phyloP scores from a whole-genome alignment of 2,888 invertebrate genomes.

The Trisateles emortualis region DNA sequence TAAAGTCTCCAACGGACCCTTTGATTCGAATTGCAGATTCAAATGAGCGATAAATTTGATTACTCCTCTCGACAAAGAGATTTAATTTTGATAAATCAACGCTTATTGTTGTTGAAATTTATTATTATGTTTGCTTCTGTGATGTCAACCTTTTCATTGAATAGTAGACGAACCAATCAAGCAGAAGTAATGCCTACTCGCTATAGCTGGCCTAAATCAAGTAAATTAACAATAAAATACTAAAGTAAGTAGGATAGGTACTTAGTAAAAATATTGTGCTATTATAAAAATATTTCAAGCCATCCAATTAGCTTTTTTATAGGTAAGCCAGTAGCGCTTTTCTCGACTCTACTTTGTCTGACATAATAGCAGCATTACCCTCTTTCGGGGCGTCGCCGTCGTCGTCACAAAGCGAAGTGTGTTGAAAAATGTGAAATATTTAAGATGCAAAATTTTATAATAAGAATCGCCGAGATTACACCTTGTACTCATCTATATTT shows the following conservation, averaged over 20 bases:
- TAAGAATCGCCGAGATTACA: conserved; percentile 83
- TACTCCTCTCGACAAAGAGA: conserved; percentile 80
- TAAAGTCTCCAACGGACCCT: conserved; percentile 63
- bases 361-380: conserved; percentile 70
- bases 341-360: conserved; percentile 65
- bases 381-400: conserved; percentile 50
- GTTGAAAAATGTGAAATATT: conserved; percentile 82
- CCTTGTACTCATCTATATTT: conserved; percentile 83
- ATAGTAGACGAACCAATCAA: conserved; percentile 38
- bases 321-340: conserved; percentile 49
- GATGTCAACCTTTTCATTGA: conserved; percentile 54
- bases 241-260: conserved; percentile 23
- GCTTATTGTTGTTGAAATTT: conserved; percentile 77
- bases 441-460: conserved; percentile 83
- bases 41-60: conserved; percentile 85
- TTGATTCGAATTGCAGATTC: conserved; percentile 78
- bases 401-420: conserved; percentile 64
- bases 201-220: conserved; percentile 18
- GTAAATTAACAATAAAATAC: conserved; percentile 28
- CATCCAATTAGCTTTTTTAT: conserved; percentile 55
- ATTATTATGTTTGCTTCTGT: conserved; percentile 71
- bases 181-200: conserved; percentile 18
- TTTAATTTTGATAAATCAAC: conserved; percentile 85
- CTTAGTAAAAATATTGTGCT: conserved; percentile 43
- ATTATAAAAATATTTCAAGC: conserved; percentile 50